Evolutionary conservation across 2,888 invertebrate genomes (phyloP), one percentile per base, ranked within the genome.

Genomic region (Gnatocerus cornutus): DNA sequence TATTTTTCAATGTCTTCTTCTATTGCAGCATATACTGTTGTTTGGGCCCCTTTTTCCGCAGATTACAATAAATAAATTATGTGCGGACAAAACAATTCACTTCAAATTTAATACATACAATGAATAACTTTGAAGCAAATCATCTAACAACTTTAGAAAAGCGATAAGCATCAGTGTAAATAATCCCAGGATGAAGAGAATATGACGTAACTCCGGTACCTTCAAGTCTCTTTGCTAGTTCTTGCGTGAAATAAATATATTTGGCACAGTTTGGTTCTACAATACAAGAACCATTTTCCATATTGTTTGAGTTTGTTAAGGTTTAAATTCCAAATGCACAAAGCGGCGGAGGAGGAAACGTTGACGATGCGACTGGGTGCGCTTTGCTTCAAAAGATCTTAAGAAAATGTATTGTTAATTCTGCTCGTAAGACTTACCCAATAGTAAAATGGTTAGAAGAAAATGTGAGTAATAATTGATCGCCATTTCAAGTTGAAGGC

Each of bases 391-490:
- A 53, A 9, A 43, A 12, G n/a, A 12, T 43, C 43, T 43, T n/a
- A 7, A 55, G 30, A 4, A 30, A 43, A 43, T 6, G 13, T n/a
- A n/a, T n/a, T n/a, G n/a, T n/a, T n/a, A n/a, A n/a, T n/a, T n/a
- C n/a, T n/a, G n/a, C n/a, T n/a, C 4, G 6, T 7, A n/a, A 37
- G 3, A 16, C 50, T 3, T 48, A 77, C 78, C 77, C 5, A 82
- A 48, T 2, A 89, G 80, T 2, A 89, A 81, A 66, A 86, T 86
- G 1, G 87, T 88, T 50, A 89, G 80, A 14, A 89, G 81, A 78
- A 89, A 89, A 21, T 85, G 87, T 3, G 88, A 88, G 74, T 87
- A 84, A 73, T 88, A 85, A 74, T 88, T 88, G 21, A 85, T 82
- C 7, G 86, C 86, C 77, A 86, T 84, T 10, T 83, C 85, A 13